Evolutionary conservation across 2,113 vertebrate species (phyloP), one percentile per base, ranked within the genome.

Genomic region (Seriola rivoliana): DNA sequence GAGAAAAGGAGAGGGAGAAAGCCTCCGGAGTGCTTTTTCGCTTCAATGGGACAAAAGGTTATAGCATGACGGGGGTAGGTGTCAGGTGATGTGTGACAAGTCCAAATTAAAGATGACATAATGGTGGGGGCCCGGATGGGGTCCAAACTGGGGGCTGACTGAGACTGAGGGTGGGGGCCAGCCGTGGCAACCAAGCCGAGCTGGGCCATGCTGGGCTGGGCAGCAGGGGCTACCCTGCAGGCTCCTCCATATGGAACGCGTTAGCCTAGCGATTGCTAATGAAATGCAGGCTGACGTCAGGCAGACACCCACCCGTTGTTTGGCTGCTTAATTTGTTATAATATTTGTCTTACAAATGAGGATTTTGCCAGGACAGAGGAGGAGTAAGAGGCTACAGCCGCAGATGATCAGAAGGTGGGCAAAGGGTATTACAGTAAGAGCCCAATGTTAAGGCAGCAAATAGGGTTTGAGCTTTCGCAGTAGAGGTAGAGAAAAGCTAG

Each of bases 271-370:
- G 55, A 86, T 86, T 88, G 88, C 93, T 95, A 95, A 95, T 95
- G 93, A 95, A 95, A 95, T 78, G 81, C 94, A 95, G 95, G 90
- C 92, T 93, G 94, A 95, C 92, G 92, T 95, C 94, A 96, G 90
- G 87, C 90, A 89, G 85, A 90, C 92, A 92, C 93, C 91, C 92
- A 90, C 88, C 93, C 91, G 93, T 94, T 95, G 94, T 94, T 95
- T 94, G 91, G 90, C 87, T 91, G 88, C 66, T 94, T 94, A 95
- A 95, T 95, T 95, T 95, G 94, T 93, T 94, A 91, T 91, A 95
- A 94, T 95, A 95, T 95, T 95, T 95, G 91, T 93, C 91, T 92
- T 94, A 95, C 93, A 94, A 95, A 95, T 87, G 77, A 94, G 90
- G 81, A 91, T 91, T 92, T 88, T 85, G 67, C 85, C 69, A 75